Evolutionary conservation across 2,113 vertebrate genomes (phyloP).

Genomic region (Thermophis baileyi): DNA sequence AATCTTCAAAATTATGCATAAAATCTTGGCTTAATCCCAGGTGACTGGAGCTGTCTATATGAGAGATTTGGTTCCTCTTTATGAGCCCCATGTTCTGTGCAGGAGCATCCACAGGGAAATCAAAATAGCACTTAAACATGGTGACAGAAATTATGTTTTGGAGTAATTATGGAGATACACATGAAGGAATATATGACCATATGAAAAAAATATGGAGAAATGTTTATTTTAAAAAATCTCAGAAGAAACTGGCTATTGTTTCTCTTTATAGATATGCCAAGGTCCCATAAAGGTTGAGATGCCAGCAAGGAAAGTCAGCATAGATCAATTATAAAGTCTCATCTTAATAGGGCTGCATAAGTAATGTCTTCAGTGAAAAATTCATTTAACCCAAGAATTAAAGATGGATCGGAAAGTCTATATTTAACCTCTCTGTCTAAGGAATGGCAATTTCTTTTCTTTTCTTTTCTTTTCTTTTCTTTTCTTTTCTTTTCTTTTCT

Average conservation of each 20-base stretch:
- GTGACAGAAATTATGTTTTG: conserved; percentile 33
- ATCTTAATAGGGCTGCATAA: background rate
- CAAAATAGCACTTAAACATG: conserved; percentile 6
- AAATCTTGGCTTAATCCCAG: background rate
- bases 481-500: too few relatives aligned
- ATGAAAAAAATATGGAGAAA: background rate
- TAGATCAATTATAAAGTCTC: background rate
- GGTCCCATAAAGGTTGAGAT: background rate
- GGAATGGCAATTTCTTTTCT: background rate
- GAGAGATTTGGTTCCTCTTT: background rate
- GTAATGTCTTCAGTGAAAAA: background rate
- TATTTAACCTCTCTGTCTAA: background rate
- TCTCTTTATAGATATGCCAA: background rate
- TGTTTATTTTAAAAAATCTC: background rate
- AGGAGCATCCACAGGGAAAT: background rate
- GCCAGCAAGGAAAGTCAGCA: background rate
- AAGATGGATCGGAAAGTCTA: background rate
- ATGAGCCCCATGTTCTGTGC: background rate
- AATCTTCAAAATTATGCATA: background rate
- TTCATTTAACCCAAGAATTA: background rate
- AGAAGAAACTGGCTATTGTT: background rate
- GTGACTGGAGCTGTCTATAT: background rate
- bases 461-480: too few relatives aligned
- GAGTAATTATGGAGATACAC: conserved; percentile 21
- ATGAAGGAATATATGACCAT: conserved; percentile 25